Conservation (phyloP, 2,888 invertebrate species). For the Acrocera orbiculus region DNA sequence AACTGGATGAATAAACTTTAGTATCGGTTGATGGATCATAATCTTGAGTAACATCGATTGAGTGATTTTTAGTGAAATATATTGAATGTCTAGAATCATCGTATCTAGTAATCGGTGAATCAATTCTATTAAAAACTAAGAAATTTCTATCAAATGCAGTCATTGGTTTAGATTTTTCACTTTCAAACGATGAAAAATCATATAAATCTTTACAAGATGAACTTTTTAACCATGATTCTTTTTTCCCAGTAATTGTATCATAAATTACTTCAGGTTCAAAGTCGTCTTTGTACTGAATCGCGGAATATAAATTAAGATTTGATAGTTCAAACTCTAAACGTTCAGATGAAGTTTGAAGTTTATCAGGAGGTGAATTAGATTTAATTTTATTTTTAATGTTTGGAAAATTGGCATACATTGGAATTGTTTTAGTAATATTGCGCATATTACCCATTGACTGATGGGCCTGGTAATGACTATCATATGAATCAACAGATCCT, state of each 20-base stretch:
- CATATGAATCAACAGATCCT: conserved; percentile 30
- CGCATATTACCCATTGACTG: conserved; percentile 17
- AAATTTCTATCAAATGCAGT: conserved; percentile 32
- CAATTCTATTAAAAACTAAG: conserved; percentile 34
- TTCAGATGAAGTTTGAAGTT: conserved; percentile 23
- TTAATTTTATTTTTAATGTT: conserved; percentile 27
- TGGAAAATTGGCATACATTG: conserved; percentile 20
- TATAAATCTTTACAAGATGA: conserved; percentile 68
- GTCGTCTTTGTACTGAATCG: conserved; percentile 18
- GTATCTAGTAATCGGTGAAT: conserved; percentile 55
- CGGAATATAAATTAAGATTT: conserved; percentile 39
- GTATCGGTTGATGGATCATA: conserved; percentile 40
- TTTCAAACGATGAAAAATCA: conserved; percentile 49
- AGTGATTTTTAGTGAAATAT: conserved; percentile 42
- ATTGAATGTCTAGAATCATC: conserved; percentile 46
- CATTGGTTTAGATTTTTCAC: conserved; percentile 32
- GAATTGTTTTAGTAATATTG: conserved; percentile 9
- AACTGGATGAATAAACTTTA: conserved; percentile 71
- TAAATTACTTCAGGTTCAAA: conserved; percentile 25
- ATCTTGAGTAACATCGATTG: conserved; percentile 51
- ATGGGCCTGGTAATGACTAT: conserved; percentile 29
- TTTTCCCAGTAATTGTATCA: conserved; percentile 23
- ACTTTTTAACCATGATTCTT: conserved; percentile 52
- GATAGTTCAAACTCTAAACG: conserved; percentile 41
- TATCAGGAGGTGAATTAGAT: conserved; percentile 18